Evolutionary conservation across 2,888 invertebrate genomes (phyloP).

Genomic region (Sinotaia quadrata): DNA sequence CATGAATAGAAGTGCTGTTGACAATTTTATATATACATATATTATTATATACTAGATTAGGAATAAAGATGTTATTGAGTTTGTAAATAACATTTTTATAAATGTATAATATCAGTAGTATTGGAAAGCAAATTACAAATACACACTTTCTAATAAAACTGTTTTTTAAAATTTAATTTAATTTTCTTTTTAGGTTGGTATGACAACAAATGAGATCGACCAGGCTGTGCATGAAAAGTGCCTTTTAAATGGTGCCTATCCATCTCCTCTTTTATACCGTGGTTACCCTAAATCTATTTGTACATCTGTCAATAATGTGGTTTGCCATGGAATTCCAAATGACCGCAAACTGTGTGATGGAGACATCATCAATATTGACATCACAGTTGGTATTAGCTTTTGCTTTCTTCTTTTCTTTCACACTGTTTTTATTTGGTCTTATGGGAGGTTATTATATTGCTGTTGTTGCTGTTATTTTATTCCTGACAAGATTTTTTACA

Average conservation of each 20-base stretch:
- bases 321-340: slow-evolving; percentile 95
- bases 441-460: no score
- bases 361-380: slow-evolving; percentile 91
- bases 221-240: slow-evolving; percentile 81
- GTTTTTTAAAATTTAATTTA: not conserved
- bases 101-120: no score
- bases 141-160: not conserved
- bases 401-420: no score
- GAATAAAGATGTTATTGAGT: no score
- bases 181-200: slow-evolving; percentile 74
- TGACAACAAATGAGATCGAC: slow-evolving; percentile 90
- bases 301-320: slow-evolving; percentile 92
- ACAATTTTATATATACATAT: no score
- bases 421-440: no score
- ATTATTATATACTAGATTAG: no score
- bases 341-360: slow-evolving; percentile 82
- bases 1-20: no score
- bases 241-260: slow-evolving; percentile 84
- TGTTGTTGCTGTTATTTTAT: no score
- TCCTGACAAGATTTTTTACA: no score
- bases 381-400: slow-evolving; percentile 91
- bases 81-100: no score
- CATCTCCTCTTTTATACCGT: slow-evolving; percentile 89
- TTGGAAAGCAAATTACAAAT: no score
- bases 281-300: slow-evolving; percentile 92